Conservation (phyloP, 1,140 invertebrate genomes). For the Conus ventricosus region DNA sequence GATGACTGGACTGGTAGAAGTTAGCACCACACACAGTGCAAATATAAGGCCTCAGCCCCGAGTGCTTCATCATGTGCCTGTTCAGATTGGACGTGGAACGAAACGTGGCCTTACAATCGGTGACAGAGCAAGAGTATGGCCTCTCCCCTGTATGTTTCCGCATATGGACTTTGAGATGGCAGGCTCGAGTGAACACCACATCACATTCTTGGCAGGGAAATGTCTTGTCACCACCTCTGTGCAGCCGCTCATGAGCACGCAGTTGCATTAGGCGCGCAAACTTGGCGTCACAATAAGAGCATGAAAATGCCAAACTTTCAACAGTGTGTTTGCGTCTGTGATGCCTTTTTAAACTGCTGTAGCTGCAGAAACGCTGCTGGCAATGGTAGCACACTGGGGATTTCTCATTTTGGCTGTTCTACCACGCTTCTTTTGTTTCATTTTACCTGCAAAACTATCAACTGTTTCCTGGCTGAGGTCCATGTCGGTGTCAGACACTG, state of each 20-base stretch:
- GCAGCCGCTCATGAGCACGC: neutral
- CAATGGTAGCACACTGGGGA: neutral
- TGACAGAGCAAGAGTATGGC: conserved; percentile 32
- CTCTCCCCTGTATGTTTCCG: conserved; percentile 42
- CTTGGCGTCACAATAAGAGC: neutral
- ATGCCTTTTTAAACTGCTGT: conserved; percentile 11
- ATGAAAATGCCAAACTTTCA: neutral
- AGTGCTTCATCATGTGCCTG: conserved; percentile 36
- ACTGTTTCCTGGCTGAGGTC: neutral
- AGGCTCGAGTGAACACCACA: conserved; percentile 15
- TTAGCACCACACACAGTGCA: conserved; percentile 37
- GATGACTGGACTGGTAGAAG: conserved; percentile 89
- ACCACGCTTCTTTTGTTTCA: neutral
- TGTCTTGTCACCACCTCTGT: conserved; percentile 15
- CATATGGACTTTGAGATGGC: conserved; percentile 30
- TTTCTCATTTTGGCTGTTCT: neutral
- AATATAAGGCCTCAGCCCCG: conserved; percentile 27
- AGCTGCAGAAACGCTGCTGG: neutral
- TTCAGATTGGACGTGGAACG: conserved; percentile 42
- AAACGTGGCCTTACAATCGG: conserved; percentile 33
- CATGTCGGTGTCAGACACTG: neutral
- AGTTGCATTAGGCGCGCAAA: neutral
- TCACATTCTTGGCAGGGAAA: conserved; percentile 21
- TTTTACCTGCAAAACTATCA: neutral
- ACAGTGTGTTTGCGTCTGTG: neutral